phyloP scores from a whole-genome alignment of 2,113 vertebrate genomes.

The Poeciliopsis retropinna region DNA sequence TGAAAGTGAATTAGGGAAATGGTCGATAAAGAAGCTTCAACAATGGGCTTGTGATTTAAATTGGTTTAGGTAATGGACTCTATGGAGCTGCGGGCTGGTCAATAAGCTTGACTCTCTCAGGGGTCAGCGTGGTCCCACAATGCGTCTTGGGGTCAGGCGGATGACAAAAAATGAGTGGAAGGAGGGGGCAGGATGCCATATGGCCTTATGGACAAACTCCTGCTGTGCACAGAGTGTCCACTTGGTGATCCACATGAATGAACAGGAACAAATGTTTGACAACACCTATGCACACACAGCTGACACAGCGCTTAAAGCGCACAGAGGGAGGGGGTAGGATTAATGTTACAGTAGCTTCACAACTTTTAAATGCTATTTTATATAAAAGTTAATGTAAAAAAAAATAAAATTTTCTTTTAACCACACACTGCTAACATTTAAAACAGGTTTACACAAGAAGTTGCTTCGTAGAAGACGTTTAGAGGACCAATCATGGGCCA shows the following conservation, averaged over 20 bases:
- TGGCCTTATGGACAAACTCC: slow-evolving; percentile 68
- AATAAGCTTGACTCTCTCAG: slow-evolving; percentile 57
- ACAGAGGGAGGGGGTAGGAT: not conserved
- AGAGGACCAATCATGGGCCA: slow-evolving; percentile 67
- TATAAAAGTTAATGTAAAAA: not conserved
- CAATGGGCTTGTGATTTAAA: slow-evolving; percentile 57
- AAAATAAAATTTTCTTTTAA: not conserved
- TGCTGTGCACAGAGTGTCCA: slow-evolving; percentile 51
- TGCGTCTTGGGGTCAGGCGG: slow-evolving; percentile 62
- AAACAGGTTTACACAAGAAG: slow-evolving; percentile 51
- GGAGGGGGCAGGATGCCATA: slow-evolving; percentile 68
- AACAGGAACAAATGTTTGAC: slow-evolving; percentile 65
- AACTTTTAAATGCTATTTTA: not conserved
- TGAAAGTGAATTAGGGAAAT: slow-evolving; percentile 38
- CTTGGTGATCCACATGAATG: slow-evolving; percentile 65
- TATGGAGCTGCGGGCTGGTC: slow-evolving; percentile 67
- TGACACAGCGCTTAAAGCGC: slow-evolving; percentile 47
- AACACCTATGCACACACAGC: slow-evolving; percentile 51
- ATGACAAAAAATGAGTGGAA: slow-evolving; percentile 68
- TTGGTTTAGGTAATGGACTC: slow-evolving; percentile 72
- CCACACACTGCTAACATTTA: slow-evolving; percentile 31
- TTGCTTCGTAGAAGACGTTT: slow-evolving; percentile 57
- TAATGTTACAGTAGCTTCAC: slow-evolving; percentile 4
- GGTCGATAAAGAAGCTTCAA: slow-evolving; percentile 55
- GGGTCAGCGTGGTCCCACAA: slow-evolving; percentile 62